phyloP scores from a whole-genome alignment of 2,797 vertebrate genomes.

The Pteropus rufus region DNA sequence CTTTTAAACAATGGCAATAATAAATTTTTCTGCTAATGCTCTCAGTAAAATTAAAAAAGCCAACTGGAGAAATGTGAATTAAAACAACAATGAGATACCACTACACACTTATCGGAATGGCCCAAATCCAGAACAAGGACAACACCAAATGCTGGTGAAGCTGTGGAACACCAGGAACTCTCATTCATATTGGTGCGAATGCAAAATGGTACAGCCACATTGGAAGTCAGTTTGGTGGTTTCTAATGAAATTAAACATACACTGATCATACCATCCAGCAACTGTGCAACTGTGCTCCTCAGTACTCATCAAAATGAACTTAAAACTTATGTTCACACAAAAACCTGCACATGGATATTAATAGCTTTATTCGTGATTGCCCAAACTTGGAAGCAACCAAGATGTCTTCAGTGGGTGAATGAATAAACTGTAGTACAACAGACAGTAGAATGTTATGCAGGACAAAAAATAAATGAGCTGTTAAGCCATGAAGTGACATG shows the following conservation, averaged over 20 bases:
- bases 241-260: not conserved
- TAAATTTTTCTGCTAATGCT: not conserved
- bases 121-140: not conserved
- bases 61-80: not conserved
- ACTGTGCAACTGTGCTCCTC: not conserved
- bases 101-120: not conserved
- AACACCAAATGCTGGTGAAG: not conserved
- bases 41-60: not conserved
- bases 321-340: not conserved
- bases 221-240: not conserved
- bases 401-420: not conserved
- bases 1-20: not conserved
- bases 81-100: not conserved
- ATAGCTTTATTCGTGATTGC: not conserved
- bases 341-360: not conserved
- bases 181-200: not conserved
- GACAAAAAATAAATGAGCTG: not conserved
- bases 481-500: not conserved
- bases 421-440: not conserved
- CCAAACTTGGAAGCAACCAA: not conserved
- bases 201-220: not conserved
- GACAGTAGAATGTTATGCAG: not conserved
- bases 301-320: not conserved
- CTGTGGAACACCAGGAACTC: too few relatives aligned
- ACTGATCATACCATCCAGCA: not conserved